phyloP scores from a whole-genome alignment of 2,888 invertebrate genomes.

The Pediacus dermestoides region DNA sequence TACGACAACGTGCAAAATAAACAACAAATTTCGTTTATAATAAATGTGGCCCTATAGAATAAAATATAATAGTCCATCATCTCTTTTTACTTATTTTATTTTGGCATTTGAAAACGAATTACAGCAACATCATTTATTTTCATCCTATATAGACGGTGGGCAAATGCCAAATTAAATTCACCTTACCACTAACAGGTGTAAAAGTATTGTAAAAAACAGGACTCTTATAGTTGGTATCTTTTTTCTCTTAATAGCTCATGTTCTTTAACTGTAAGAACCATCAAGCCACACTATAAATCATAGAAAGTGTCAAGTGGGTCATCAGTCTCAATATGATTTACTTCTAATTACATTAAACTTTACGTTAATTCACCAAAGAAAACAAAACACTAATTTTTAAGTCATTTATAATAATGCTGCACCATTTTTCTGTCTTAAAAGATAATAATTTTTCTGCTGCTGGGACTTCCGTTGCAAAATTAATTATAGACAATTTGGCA shows the following conservation, averaged over 20 bases:
- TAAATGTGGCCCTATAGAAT: too few species aligned
- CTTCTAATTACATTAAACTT: constrained; percentile 37
- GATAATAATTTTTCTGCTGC: too few species aligned
- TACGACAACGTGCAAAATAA: too few species aligned
- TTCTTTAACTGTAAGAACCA: constrained; percentile 7
- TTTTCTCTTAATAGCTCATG: constrained; percentile 9
- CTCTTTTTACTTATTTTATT: too few species aligned
- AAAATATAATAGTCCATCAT: too few species aligned
- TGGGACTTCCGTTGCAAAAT: too few species aligned
- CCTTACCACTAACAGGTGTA: constrained; percentile 12
- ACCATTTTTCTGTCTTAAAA: too few species aligned
- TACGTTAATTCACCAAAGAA: constrained; percentile 9
- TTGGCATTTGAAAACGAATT: constrained; percentile 4
- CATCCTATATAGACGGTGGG: constrained; percentile 14
- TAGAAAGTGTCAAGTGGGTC: constrained; percentile 37
- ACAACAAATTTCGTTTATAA: too few species aligned
- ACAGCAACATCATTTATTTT: constrained; percentile 8
- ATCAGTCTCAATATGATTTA: constrained; percentile 39
- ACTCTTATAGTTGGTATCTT: constrained; percentile 4
- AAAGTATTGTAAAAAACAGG: constrained; percentile 6
- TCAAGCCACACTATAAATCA: constrained; percentile 31
- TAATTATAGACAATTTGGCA: too few species aligned
- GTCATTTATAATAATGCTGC: constrained; percentile 5
- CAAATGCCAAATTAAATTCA: constrained; percentile 27
- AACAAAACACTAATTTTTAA: constrained; percentile 1